Conservation (phyloP, 2,113 vertebrate genomes). For the Ploceus nigricollis region DNA sequence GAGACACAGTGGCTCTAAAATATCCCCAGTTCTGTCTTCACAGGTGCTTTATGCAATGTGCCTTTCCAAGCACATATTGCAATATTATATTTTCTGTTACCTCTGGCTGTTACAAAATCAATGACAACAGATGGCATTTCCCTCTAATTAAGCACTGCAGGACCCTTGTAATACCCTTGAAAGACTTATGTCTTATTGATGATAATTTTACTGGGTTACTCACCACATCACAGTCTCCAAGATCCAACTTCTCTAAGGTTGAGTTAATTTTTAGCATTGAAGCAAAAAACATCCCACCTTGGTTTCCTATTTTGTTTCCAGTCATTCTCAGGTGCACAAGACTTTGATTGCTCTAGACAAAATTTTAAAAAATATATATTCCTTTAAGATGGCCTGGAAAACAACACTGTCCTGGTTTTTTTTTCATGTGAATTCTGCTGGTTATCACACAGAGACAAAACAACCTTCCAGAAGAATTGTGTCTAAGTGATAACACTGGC, state of each 20-base stretch:
- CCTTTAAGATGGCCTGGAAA: background rate
- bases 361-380: background rate
- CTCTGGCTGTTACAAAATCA: background rate
- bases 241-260: conserved; percentile 81
- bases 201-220: conserved; percentile 21
- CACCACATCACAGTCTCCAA: conserved; percentile 88
- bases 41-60: background rate
- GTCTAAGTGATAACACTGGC: background rate
- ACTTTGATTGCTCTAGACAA: conserved; percentile 76
- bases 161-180: background rate
- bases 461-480: background rate
- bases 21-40: background rate
- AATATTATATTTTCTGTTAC: background rate
- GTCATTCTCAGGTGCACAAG: conserved; percentile 83
- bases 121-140: background rate
- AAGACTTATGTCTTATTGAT: background rate
- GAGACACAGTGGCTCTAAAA: background rate
- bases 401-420: background rate
- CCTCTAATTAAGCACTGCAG: background rate
- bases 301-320: conserved; percentile 85
- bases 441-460: background rate
- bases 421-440: background rate
- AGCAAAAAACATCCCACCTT: conserved; percentile 83
- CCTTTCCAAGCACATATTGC: background rate
- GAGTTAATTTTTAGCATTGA: conserved; percentile 83